Evolutionary conservation across 2,113 vertebrate species (phyloP).

Genomic region (Gopherus flavomarginatus): DNA sequence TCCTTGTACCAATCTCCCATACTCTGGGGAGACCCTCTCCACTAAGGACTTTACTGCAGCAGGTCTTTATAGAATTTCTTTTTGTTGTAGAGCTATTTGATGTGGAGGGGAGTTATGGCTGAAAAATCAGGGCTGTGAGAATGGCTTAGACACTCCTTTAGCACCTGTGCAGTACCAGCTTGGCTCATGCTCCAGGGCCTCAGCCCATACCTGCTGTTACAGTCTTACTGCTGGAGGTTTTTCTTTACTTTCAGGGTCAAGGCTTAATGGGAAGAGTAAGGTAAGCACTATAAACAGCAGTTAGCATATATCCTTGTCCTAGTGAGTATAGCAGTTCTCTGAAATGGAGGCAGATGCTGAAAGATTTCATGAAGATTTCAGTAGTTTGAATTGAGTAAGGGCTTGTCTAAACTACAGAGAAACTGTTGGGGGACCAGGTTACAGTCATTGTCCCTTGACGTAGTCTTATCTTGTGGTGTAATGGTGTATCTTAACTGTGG

Average conservation of each 20-base stretch:
- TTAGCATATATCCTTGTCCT: neutral
- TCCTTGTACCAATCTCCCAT: neutral
- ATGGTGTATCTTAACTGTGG: neutral
- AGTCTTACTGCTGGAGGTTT: neutral
- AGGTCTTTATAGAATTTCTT: neutral
- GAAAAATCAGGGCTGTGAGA: neutral
- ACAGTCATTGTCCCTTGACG: neutral
- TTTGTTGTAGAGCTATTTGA: neutral
- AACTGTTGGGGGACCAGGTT: neutral
- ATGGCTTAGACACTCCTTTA: neutral
- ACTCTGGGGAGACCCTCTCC: neutral
- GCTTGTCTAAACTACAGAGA: neutral
- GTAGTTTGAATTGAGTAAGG: neutral
- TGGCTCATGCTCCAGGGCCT: neutral
- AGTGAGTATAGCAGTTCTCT: accelerated
- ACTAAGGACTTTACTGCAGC: neutral
- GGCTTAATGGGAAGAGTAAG: neutral
- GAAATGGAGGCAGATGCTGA: neutral
- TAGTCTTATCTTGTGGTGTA: no score
- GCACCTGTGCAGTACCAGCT: neutral
- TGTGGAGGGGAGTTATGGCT: neutral
- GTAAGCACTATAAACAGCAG: neutral
- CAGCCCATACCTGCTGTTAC: neutral
- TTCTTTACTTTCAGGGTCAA: neutral
- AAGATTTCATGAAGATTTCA: neutral